Conservation (phyloP, 2,888 invertebrate species). For the Aphodius sticticus region DNA sequence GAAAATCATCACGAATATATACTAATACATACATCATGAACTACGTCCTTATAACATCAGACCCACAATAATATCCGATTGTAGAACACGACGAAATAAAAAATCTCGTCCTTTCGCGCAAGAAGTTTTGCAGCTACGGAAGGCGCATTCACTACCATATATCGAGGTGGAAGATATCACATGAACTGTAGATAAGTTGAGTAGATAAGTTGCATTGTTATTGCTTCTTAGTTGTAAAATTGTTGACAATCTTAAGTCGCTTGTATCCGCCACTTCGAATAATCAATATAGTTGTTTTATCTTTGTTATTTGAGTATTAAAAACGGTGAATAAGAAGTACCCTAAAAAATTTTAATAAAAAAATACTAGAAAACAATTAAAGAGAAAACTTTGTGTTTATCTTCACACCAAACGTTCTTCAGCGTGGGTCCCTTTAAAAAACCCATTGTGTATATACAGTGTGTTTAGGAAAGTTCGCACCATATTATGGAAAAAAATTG, state of each 20-base stretch:
- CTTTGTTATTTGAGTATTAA: neutral
- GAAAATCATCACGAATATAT: slow-evolving; percentile 4
- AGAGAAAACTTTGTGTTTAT: neutral
- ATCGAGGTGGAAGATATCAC: neutral
- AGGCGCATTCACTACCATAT: neutral
- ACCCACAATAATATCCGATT: neutral
- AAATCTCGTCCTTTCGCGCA: neutral
- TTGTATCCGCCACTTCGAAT: slow-evolving; percentile 4
- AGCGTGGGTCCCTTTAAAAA: too few species aligned
- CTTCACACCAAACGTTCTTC: neutral
- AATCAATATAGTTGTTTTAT: neutral
- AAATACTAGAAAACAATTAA: neutral
- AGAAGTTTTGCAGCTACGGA: neutral
- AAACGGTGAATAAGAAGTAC: neutral
- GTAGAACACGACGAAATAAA: neutral
- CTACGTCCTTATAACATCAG: neutral
- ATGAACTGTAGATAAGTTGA: neutral
- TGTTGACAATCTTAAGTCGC: neutral
- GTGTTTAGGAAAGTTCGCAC: neutral
- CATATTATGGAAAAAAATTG: neutral
- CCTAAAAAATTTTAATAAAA: neutral
- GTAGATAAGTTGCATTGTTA: neutral
- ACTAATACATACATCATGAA: neutral
- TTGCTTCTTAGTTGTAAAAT: neutral
- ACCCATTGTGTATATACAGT: neutral